Evolutionary conservation across 2,797 vertebrate genomes (phyloP), one percentile per base, ranked within the genome.

Genomic region (Poeciliopsis presidionis): DNA sequence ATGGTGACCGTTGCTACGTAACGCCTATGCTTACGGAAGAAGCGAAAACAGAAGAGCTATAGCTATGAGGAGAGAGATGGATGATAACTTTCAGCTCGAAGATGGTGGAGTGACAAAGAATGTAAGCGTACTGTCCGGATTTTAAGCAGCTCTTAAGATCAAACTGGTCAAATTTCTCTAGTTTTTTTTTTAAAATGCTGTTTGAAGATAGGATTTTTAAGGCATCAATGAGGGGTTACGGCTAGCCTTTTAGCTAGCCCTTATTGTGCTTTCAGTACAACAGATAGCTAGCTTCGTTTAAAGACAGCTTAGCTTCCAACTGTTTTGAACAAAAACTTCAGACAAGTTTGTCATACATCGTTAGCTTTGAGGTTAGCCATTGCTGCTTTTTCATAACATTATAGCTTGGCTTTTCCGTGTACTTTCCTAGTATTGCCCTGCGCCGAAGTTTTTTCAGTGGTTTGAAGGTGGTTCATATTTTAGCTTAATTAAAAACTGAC

Each of bases 21-120:
- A 96, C 89, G 93, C 94, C 69, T 74, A 74, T 78, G 43, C 65
- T 86, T 73, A 95, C 93, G 96, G 96, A 96, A 95, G 94, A 93
- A 80, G 87, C 77, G 78, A 36, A 80, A 36, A 9, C 7, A 18
- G 3, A 81, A 20, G 5, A 80, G 89, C 80, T 41, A 41, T 3
- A 74, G 86, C 84, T 49, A 82, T 39, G 67, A 83, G 70, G 73
- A 53, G 41, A 86, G 79, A 90, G 59, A 98, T 98, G 97, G 97
- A 97, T 28, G 96, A 96, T 0, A 88, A 91, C 73, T 76, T 94
- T 79, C 95, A 95, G 43, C 79, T 96, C 30, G 90, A 90, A 81
- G 93, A 96, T 6, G 86, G 89, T 5, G 94, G 81, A 45, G 33
- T 84, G 20, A 63, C 77, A 0, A 96, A 93, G 89, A 94, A 86